Evolutionary conservation across 2,113 vertebrate species (phyloP), one percentile per base, ranked within the genome.

Genomic region (Gorsachius goisagi): DNA sequence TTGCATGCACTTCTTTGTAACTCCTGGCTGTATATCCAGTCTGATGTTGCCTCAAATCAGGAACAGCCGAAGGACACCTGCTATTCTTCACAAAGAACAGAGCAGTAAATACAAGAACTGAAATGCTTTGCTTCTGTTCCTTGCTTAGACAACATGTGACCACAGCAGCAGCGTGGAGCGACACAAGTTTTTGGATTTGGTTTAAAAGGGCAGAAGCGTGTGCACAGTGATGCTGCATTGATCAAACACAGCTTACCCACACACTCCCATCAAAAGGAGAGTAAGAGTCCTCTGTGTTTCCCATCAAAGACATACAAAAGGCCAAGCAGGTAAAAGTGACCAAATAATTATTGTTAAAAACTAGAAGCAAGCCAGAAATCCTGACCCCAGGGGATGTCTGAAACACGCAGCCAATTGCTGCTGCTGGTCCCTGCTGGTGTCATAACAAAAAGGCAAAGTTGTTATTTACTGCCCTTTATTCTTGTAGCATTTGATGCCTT

Each of bases 81-180:
- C 92, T 88, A 39, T 47, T 88, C 73, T 59, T 69, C 73, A 86
- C 69, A 89, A 94, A 80, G 85, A 82, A 23, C 18, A 62, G 47
- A 93, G 76, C 78, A 90, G 92, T 59, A 96, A 96, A 97, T 56
- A 90, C 27, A 89, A 18, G 35, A 95, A 67, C 56, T 82, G 87
- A 41, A 83, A 80, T 90, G 78, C 67, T 95, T 86, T 59, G 37
- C 88, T 92, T 64, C 56, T 91, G 45, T 85, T 77, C 60, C 88
- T 95, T 64, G 39, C 93, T 92, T 66, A 44, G 79, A 64, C 77
- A 73, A 39, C 14, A 4, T 3, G 11, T 73, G 79, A 87, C 67
- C 79, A 37, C 58, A 76, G 68, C 3, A 89, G 56, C 81, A 89
- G 90, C 5, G 3, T 23, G 50, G 64, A 49, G 24, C 3, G 16